Conservation (phyloP, 2,888 invertebrate genomes). For the Agonopterix heracliana region DNA sequence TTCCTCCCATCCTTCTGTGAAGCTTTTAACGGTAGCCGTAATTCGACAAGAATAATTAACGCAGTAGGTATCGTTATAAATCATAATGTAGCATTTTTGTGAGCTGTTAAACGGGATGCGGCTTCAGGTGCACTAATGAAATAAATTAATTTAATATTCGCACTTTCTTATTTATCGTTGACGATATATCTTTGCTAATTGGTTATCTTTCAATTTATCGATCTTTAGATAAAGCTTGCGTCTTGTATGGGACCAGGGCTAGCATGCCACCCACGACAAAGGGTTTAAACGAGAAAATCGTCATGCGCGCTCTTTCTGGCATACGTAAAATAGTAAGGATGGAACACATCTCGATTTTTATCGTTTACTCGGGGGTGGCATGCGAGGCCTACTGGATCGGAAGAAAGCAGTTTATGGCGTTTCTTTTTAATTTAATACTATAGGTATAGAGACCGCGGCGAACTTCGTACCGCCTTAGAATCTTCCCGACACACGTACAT, state of each 20-base stretch:
- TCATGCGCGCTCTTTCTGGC: too few species aligned
- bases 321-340: too few species aligned
- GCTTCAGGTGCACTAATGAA: constrained; percentile 26
- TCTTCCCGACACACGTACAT: too few species aligned
- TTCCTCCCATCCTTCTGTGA: not conserved
- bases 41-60: not conserved
- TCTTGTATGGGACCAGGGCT: too few species aligned
- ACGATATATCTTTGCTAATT: constrained; percentile 40
- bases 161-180: constrained; percentile 34
- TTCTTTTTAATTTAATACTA: too few species aligned
- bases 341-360: too few species aligned
- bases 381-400: not conserved
- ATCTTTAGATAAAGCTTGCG: constrained; percentile 23
- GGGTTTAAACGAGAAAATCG: too few species aligned
- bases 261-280: too few species aligned
- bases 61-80: constrained; percentile 25
- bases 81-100: constrained; percentile 29
- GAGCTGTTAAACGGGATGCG: constrained; percentile 19
- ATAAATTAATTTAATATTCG: constrained; percentile 34
- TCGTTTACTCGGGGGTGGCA: too few species aligned
- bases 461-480: too few species aligned
- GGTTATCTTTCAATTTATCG: constrained; percentile 38
- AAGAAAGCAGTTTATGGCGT: not conserved
- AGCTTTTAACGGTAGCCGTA: constrained; percentile 22
- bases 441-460: too few species aligned